Evolutionary conservation across 2,797 vertebrate genomes (phyloP).

Genomic region (Etheostoma perlongum): DNA sequence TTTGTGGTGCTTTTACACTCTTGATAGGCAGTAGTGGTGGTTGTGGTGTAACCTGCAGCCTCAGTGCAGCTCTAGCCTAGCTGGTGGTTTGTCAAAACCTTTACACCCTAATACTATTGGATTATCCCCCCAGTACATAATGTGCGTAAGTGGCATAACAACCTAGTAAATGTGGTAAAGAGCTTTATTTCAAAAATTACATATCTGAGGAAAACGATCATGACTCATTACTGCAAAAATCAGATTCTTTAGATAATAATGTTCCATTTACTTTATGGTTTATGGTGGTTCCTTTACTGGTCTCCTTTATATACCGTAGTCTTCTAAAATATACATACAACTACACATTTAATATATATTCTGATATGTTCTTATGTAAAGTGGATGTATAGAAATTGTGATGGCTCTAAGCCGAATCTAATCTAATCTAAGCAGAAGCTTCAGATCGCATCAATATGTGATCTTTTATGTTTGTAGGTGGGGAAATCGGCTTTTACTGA

Average conservation of each 20-base stretch:
- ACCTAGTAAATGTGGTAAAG: neutral
- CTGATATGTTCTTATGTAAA: neutral
- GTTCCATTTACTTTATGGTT: neutral
- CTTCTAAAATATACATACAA: neutral
- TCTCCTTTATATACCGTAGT: neutral
- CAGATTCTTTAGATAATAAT: neutral
- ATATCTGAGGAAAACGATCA: neutral
- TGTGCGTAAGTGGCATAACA: neutral
- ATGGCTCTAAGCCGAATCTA: too few species aligned
- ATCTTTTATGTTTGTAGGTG: conserved; percentile 4
- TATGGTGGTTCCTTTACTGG: neutral
- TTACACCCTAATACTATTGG: neutral
- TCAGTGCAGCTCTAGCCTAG: conserved; percentile 33
- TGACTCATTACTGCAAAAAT: neutral
- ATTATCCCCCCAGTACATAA: conserved; percentile 16
- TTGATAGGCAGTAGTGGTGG: neutral
- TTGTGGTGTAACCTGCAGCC: conserved; percentile 30
- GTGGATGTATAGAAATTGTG: neutral
- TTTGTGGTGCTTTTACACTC: conserved; percentile 26
- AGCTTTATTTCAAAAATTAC: neutral
- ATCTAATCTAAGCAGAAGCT: neutral
- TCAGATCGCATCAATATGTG: neutral
- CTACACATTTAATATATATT: neutral
- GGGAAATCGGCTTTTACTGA: neutral
- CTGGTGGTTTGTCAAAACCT: conserved; percentile 27